Conservation (phyloP, 1,140 invertebrate genomes). For the Drosophila nigrodunni region DNA sequence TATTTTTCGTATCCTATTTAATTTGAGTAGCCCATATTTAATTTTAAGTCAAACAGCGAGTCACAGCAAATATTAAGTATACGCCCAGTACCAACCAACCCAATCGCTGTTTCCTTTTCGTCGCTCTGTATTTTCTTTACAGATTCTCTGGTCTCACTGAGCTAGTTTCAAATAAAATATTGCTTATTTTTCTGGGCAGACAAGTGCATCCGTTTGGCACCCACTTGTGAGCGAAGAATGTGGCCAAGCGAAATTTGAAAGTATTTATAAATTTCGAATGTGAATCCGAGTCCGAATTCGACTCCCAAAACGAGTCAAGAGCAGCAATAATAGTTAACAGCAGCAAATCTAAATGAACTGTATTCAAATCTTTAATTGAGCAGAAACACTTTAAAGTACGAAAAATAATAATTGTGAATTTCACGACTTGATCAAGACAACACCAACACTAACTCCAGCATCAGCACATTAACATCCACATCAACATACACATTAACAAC, state of each 20-base stretch:
- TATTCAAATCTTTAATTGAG: constrained; percentile 78
- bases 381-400: constrained; percentile 33
- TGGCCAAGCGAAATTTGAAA: constrained; percentile 47
- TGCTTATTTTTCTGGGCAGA: constrained; percentile 1
- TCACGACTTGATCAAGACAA: constrained; percentile 54
- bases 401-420: constrained; percentile 57
- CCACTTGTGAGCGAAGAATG: constrained; percentile 32
- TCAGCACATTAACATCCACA: background rate
- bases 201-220: constrained; percentile 26
- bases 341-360: constrained; percentile 14
- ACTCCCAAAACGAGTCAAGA: background rate
- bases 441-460: constrained; percentile 16
- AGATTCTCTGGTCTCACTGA: background rate
- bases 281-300: background rate
- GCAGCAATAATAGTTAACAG: constrained; percentile 2
- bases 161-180: background rate
- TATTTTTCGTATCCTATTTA: too few relatives aligned
- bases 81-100: background rate
- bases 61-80: constrained; percentile 5
- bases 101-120: background rate
- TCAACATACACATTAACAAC: background rate
- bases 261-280: constrained; percentile 32
- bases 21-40: too few relatives aligned
- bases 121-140: background rate
- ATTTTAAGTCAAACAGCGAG: too few relatives aligned